A percentile compares a stretch with the other conserved stretches of the same genome.
phyloP scores from a whole-genome alignment of 1,140 invertebrate species.

The Tetragnatha versicolor region DNA sequence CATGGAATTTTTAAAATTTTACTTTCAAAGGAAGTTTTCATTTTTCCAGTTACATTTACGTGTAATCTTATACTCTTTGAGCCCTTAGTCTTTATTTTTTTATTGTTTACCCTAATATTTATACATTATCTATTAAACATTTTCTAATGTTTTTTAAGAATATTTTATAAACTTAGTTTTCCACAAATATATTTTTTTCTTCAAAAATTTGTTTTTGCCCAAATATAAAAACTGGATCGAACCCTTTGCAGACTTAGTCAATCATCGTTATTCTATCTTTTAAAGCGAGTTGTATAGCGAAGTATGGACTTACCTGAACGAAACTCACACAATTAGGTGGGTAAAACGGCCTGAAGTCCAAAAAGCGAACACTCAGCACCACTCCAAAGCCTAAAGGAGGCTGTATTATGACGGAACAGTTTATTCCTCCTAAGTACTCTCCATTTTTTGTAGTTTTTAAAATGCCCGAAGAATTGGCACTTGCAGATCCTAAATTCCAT shows the following conservation, averaged over 20 bases:
- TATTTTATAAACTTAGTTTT: too few relatives aligned
- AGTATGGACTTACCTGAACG: conserved; percentile 10
- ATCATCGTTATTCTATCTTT: background rate
- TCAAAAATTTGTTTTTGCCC: too few relatives aligned
- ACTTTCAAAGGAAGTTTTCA: too few relatives aligned
- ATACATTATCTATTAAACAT: too few relatives aligned
- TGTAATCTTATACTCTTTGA: too few relatives aligned
- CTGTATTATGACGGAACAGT: conserved; percentile 33
- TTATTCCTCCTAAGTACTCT: background rate
- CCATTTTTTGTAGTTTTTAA: background rate
- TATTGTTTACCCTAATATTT: too few relatives aligned
- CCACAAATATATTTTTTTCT: too few relatives aligned
- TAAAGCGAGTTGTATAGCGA: background rate
- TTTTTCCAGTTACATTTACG: too few relatives aligned
- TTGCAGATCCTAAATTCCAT: conserved; percentile 35
- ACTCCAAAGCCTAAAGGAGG: conserved; percentile 34
- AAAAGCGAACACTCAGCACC: background rate
- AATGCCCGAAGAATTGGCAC: conserved; percentile 31
- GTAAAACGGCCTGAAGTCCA: conserved; percentile 24
- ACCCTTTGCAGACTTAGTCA: background rate
- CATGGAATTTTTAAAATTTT: too few relatives aligned
- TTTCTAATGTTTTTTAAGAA: too few relatives aligned
- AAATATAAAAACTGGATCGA: too few relatives aligned
- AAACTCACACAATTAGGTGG: conserved; percentile 1
- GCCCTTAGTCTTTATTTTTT: too few relatives aligned